phyloP scores from a whole-genome alignment of 1,140 invertebrate genomes.

The Spodoptera frugiperda region DNA sequence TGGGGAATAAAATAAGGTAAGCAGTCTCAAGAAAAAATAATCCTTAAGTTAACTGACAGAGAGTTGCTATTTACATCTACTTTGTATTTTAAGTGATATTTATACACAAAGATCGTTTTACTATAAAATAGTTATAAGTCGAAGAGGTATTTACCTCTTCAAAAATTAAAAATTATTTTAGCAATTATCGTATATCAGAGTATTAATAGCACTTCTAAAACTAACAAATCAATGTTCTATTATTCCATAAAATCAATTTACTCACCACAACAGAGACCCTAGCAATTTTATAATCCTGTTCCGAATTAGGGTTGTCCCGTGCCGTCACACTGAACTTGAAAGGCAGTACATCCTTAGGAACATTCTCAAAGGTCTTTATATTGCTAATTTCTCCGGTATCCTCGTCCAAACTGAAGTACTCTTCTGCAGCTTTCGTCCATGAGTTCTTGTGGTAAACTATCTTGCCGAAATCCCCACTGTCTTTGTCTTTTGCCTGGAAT shows the following conservation, averaged over 20 bases:
- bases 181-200: too few relatives aligned
- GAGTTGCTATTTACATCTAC: too few relatives aligned
- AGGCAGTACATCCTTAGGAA: constrained; percentile 88
- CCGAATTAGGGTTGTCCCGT: constrained; percentile 90
- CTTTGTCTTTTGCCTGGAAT: constrained; percentile 91
- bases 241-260: constrained; percentile 29
- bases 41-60: too few relatives aligned
- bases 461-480: constrained; percentile 92
- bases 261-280: constrained; percentile 89
- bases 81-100: too few relatives aligned
- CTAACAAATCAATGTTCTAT: too few relatives aligned
- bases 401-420: constrained; percentile 91
- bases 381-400: constrained; percentile 92
- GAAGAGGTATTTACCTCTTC: too few relatives aligned
- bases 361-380: constrained; percentile 89
- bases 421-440: constrained; percentile 87
- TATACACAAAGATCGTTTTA: too few relatives aligned
- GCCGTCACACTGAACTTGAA: constrained; percentile 92
- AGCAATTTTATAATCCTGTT: constrained; percentile 87
- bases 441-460: constrained; percentile 90
- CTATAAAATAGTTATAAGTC: too few relatives aligned
- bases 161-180: too few relatives aligned
- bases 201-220: too few relatives aligned
- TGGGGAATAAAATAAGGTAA: too few relatives aligned
- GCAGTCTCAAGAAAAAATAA: too few relatives aligned